Evolutionary conservation across 1,140 invertebrate genomes (phyloP), one percentile per base, ranked within the genome.

Genomic region (Rhopalosiphum maidis): DNA sequence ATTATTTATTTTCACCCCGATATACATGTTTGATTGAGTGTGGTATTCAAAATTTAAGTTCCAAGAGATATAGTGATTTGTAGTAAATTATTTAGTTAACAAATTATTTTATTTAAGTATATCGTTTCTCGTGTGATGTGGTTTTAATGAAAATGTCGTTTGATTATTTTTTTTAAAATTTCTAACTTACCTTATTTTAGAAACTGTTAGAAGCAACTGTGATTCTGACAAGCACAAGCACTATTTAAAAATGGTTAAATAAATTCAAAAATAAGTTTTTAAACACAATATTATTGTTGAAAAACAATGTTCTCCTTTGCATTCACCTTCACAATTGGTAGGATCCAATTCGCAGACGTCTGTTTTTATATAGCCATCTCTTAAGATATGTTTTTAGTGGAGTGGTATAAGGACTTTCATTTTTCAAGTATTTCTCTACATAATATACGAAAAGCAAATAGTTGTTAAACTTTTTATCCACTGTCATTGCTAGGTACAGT

Each of bases 311-410:
- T 89, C 87, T 89, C 22, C 87, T 89, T 46, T 51, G 48, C 46
- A 54, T 89, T 89, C 87, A 89, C 87, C 21, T 89, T 89, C 48
- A 89, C 87, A 89, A 89, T 89, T 89, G 87, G 87, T 89, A 48
- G 46, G 87, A 37, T 89, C 30, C 48, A 37, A 89, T 51, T 23
- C 87, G 22, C 87, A 37, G 22, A 2, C n/a, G 21, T 89, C 48
- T 89, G 87, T 54, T 54, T 89, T 89, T 89, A 89, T 54, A 35
- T 30, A 30, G 87, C n/a, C 48, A n/a, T 54, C 87, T 46, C 43
- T 51, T 22, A 25, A 54, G 48, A 35, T 18, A 37, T 23, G 87
- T 54, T 21, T 11, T 23, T 51, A 51, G 48, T 37, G 87, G 87
- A 89, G 87, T 89, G 87, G 87, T 89, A 86, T 30, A 54, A 35